These are phyloP conservation scores for Lepilemur ruficaudatus DNA, from an alignment of 2,797 vertebrate species.

Conservation along the genomic window DNA sequence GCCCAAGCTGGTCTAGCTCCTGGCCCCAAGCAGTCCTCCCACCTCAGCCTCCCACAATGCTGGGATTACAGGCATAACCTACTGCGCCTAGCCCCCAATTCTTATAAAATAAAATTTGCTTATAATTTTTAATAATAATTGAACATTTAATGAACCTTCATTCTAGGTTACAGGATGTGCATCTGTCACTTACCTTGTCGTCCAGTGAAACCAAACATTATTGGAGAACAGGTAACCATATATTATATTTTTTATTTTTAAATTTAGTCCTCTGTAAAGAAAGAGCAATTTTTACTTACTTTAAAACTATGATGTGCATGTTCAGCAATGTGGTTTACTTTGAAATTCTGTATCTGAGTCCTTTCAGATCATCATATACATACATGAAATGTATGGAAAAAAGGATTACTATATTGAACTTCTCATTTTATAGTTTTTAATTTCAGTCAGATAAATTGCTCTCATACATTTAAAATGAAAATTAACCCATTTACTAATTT, in stretches of 20 bases:
- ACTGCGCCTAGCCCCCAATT: not conserved
- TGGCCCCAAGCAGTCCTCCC: not conserved
- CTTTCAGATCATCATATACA: not conserved
- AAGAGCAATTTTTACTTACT: not conserved
- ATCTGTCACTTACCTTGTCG: constrained; percentile 96
- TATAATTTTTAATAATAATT: not conserved
- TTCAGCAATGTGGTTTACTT: not conserved
- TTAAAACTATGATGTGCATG: constrained; percentile 73
- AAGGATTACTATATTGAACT: not conserved
- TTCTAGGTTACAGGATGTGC: constrained; percentile 95
- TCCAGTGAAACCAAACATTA: constrained; percentile 88
- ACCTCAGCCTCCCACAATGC: not conserved
- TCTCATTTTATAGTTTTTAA: constrained; percentile 17
- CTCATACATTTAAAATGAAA: not conserved
- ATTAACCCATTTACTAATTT: constrained; percentile 17
- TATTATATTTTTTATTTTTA: not conserved
- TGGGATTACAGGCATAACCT: no score
- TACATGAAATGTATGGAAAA: not conserved
- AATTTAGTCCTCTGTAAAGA: not conserved
- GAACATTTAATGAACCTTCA: constrained; percentile 45
- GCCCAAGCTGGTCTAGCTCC: not conserved
- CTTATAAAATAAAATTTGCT: constrained; percentile 19
- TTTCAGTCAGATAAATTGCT: not conserved
- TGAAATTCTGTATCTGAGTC: not conserved
- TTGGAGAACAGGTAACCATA: constrained; percentile 89